Base-by-base conservation (phyloP, 2,797 vertebrate species). In the Dromococcyx pavoninus region DNA sequence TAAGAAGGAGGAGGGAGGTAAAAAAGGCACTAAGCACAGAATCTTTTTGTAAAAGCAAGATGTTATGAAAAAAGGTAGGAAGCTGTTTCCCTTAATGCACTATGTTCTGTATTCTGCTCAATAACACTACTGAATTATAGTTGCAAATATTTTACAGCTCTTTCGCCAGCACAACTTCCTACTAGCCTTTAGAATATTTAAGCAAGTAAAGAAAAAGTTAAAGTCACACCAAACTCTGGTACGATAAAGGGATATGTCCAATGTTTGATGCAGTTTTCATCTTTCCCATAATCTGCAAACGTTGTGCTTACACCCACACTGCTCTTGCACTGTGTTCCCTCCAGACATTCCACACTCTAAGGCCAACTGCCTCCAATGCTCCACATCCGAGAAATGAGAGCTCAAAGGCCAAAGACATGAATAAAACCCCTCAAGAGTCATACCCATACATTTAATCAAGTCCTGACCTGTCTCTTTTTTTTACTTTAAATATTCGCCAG, bases 261-360 rank as follows among this genome's bases (percentile, higher is more conserved):
- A 16, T 0, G 0, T 33, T 65, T 67, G n/a, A 24, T 58, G 51
- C 11, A 46, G 30, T 46, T 54, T 76, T 21, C 23, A 35, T 19
- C 39, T 27, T 76, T 64, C 41, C 53, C 30, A 79, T 21, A 74
- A 91, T 89, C 7, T 16, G 19, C 39, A 79, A 73, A 23, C 19
- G 70, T 0, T 0, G 13, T 14, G 18, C 57, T 70, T 43, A 70
- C 7, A 79, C 51, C 9, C 17, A 23, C 21, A 33, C 14, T 86
- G 21, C 22, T 81, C 70, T 73, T 66, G 19, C 44, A 75, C 4
- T 53, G 62, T 22, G n/a, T 27, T 64, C 54, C 6, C 25, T 27
- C 25, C 17, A 58, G 41, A 51, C 7, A 16, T 75, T 69, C 87
- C 11, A 54, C 19, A n/a, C 15, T 78, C 43, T 35, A 87, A 86